These are phyloP conservation scores for Pygmarrhopalites habei DNA, from an alignment of 1,140 invertebrate genomes.

Conservation along the genomic window DNA sequence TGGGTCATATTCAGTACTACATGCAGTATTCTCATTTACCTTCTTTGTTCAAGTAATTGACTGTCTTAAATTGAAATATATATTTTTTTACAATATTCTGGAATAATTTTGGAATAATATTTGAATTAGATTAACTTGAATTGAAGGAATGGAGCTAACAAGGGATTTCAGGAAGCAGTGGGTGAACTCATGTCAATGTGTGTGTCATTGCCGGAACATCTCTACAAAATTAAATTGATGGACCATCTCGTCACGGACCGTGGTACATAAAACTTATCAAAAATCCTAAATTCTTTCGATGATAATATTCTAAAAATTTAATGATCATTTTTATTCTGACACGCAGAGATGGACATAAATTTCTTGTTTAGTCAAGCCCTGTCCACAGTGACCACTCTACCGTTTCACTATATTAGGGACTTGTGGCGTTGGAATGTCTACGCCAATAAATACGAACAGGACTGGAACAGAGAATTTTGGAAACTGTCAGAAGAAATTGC, in stretches of 20 bases:
- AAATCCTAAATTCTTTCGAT: too few relatives aligned
- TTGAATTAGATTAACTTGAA: too few relatives aligned
- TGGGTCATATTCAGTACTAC: conserved; percentile 54
- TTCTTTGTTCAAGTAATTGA: conserved; percentile 38
- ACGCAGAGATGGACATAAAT: conserved; percentile 46
- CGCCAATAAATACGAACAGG: conserved; percentile 38
- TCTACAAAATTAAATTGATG: conserved; percentile 45
- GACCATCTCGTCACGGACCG: conserved; percentile 39
- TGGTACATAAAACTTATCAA: too few relatives aligned
- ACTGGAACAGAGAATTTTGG: conserved; percentile 47
- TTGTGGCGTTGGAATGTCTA: conserved; percentile 51
- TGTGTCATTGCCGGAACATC: conserved; percentile 45
- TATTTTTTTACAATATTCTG: too few relatives aligned
- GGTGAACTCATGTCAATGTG: conserved; percentile 49
- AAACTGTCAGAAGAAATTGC: conserved; percentile 41
- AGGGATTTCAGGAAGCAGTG: conserved; percentile 52
- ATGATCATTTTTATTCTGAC: neutral
- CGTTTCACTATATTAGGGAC: conserved; percentile 51
- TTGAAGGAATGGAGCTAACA: conserved; percentile 40
- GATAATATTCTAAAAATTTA: neutral
- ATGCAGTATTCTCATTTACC: conserved; percentile 47
- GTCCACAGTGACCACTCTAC: conserved; percentile 49
- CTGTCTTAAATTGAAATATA: too few relatives aligned
- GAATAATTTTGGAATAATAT: too few relatives aligned
- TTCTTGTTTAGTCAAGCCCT: conserved; percentile 47